phyloP scores from a whole-genome alignment of 2,888 invertebrate genomes.

The Apantesis nais region DNA sequence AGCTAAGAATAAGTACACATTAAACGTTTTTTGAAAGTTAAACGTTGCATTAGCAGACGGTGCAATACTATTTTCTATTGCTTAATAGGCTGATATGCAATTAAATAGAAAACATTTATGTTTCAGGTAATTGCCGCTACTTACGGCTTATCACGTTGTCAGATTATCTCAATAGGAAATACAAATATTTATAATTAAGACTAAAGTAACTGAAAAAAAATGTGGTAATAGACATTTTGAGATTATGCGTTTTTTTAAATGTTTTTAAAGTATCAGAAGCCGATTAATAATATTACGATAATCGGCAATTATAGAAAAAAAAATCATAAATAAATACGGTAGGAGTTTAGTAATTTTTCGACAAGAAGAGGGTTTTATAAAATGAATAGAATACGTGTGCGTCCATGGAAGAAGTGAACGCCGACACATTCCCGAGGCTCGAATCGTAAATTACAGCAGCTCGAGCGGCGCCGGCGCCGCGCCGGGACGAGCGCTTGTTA shows the following conservation, averaged over 20 bases:
- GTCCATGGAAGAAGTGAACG: constrained; percentile 68
- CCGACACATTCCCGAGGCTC: constrained; percentile 78
- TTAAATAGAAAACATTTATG: background rate
- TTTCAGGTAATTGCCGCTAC: background rate
- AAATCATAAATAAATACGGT: constrained; percentile 52
- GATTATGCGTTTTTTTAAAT: background rate
- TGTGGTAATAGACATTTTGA: background rate
- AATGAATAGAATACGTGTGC: constrained; percentile 67
- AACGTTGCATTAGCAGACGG: background rate
- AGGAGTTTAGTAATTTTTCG: constrained; percentile 59
- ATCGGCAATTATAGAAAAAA: constrained; percentile 46
- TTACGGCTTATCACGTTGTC: background rate
- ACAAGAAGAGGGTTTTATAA: constrained; percentile 65
- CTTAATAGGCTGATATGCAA: background rate
- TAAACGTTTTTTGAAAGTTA: background rate
- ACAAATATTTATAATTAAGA: background rate
- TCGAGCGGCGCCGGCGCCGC: constrained; percentile 82
- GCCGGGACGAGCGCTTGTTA: constrained; percentile 83
- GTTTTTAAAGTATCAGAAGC: background rate
- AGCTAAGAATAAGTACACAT: background rate
- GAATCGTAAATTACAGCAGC: constrained; percentile 80
- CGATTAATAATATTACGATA: constrained; percentile 25
- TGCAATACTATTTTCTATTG: background rate
- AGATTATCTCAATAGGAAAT: background rate
- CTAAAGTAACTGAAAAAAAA: background rate